phyloP scores from a whole-genome alignment of 2,113 vertebrate species.

The Petroica traversi region DNA sequence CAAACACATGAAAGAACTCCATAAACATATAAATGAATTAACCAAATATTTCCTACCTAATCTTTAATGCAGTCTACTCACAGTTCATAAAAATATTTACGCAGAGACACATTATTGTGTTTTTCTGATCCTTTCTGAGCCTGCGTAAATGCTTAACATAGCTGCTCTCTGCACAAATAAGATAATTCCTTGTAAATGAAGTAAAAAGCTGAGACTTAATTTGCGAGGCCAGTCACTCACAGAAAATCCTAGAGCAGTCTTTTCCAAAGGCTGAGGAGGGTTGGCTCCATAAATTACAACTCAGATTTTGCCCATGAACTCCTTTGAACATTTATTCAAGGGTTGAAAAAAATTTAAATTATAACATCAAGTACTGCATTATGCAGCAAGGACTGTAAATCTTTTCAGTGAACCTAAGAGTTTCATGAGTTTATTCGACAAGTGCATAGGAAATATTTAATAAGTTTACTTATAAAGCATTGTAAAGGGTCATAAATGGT shows the following conservation, averaged over 20 bases:
- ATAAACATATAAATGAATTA: constrained; percentile 40
- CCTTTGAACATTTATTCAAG: not conserved
- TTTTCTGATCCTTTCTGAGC: constrained; percentile 6
- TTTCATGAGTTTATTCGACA: not conserved
- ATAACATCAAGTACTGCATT: not conserved
- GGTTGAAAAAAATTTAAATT: not conserved
- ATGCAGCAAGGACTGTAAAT: not conserved
- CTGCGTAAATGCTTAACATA: not conserved
- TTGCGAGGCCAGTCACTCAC: constrained; percentile 22
- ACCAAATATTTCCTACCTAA: constrained; percentile 21
- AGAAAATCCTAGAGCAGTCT: constrained; percentile 13
- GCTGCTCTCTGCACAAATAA: constrained; percentile 13
- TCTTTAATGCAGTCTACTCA: constrained; percentile 12
- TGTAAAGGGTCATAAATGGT: not conserved
- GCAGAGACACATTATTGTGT: not conserved
- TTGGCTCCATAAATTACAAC: not conserved
- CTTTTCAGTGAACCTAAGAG: not conserved
- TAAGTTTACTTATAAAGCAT: not conserved
- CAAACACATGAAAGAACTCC: constrained; percentile 29
- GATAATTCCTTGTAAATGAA: constrained; percentile 43
- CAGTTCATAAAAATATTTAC: constrained; percentile 28
- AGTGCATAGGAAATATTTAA: not conserved
- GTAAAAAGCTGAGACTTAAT: constrained; percentile 25
- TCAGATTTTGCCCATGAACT: not conserved
- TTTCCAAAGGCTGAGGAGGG: not conserved